Evolutionary conservation across 37 sponge, comb jelly and placozoan genomes (phyloP), one percentile per base, ranked within the genome.

Genomic region (Eunapius fragilis): DNA sequence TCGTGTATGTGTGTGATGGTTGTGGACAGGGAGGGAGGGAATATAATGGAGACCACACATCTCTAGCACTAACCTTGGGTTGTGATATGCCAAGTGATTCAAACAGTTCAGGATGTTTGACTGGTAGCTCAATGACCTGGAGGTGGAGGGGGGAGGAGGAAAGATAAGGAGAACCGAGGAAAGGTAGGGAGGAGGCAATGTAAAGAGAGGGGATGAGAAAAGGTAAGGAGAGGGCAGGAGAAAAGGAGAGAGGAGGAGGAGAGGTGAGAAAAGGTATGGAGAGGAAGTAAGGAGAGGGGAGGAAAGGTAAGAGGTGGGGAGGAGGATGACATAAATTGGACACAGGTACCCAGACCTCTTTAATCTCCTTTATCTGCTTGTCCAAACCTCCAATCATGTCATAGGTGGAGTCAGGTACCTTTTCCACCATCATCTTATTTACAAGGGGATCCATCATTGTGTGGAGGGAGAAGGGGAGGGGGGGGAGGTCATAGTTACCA

Each of bases 391-490:
- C 99, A n/a, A 98, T 85, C 97, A 98, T 95, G 71, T 98, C 99
- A 81, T 98, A 98, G 37, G 99, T 98, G 72, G 95, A 93, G 83
- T 98, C 99, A 0, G 99, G 99, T 0, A 98, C 99, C 80, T 98
- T 98, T 91, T 98, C 99, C 34, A 98, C 99, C 99, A 98, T 98
- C 99, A 98, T 98, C 37, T 97, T 77, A 68, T 96, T 98, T 34
- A 98, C 99, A 31, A 98, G 97, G 25, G 99, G 99, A 72, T 98
- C 99, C 71, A 97, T 96, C 96, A 92, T n/a, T 1, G n/a, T 2
- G 25, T 17, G 70, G 45, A 69, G 11, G 24, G 24, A 3, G 45
- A 31, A 0, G 70, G 2, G n/a, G n/a, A n/a, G n/a, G 31, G 67
- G 76, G 45, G 37, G 23, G 70, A 26, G 35, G 32, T 70, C 34